Evolutionary conservation across 1,140 invertebrate genomes (phyloP).

Genomic region (Drosophila santomea): DNA sequence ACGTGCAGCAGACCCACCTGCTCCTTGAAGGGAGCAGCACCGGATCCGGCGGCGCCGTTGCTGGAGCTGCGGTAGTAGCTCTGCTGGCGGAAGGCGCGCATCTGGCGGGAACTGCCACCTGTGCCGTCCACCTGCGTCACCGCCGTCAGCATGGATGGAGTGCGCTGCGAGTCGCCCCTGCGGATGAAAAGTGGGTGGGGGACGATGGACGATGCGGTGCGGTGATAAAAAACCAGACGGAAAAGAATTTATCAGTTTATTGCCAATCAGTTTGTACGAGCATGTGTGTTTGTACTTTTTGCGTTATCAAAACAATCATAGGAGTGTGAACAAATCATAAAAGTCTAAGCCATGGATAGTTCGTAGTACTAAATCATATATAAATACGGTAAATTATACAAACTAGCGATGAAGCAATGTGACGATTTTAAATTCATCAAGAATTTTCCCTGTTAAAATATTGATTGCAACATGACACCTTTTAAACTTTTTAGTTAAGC

Average conservation of each 20-base stretch:
- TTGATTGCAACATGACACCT: no score
- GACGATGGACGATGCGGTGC: conserved; percentile 3
- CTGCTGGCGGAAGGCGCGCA: conserved; percentile 74
- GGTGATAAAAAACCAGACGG: conserved; percentile 18
- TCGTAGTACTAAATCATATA: background rate
- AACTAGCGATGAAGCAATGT: background rate
- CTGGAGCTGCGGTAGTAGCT: conserved; percentile 77
- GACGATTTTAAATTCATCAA: no score
- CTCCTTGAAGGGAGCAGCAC: conserved; percentile 54
- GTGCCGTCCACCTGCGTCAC: conserved; percentile 78
- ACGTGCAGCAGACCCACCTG: conserved; percentile 72
- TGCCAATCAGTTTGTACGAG: conserved; percentile 19
- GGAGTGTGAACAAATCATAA: conserved; percentile 12
- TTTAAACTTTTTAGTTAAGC: no score
- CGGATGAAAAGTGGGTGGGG: conserved; percentile 10
- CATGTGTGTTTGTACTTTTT: conserved; percentile 1
- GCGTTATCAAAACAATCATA: conserved; percentile 7
- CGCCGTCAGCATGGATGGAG: conserved; percentile 78
- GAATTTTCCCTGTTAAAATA: no score
- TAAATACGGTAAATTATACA: background rate
- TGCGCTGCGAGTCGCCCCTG: conserved; percentile 81
- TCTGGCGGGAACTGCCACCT: conserved; percentile 63
- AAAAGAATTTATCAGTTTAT: conserved; percentile 30
- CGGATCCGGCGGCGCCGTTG: conserved; percentile 35
- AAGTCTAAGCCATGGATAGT: no score